Evolutionary conservation across 2,113 vertebrate genomes (phyloP).

Genomic region (Rhabdornis inornatus): DNA sequence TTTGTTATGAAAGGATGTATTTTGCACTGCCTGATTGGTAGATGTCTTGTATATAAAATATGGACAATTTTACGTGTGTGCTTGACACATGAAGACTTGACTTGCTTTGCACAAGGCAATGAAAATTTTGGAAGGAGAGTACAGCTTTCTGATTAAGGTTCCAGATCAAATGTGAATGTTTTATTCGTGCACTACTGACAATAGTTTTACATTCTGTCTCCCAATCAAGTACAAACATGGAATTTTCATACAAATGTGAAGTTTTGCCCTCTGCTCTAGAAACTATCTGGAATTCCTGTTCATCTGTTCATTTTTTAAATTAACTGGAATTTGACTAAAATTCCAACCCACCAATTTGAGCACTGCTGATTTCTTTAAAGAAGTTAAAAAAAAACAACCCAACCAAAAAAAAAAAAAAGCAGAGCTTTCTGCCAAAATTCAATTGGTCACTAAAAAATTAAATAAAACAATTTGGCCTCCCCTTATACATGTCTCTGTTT

Average conservation of each 20-base stretch:
- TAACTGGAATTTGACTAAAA: constrained; percentile 50
- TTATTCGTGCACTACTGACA: constrained; percentile 73
- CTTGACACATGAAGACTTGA: constrained; percentile 75
- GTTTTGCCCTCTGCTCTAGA: constrained; percentile 65
- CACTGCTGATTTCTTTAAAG: constrained; percentile 26
- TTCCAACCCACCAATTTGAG: constrained; percentile 48
- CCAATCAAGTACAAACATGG: constrained; percentile 57
- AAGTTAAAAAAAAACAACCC: neutral
- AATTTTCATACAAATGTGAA: constrained; percentile 64
- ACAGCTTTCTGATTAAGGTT: constrained; percentile 63
- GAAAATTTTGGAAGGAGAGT: constrained; percentile 64
- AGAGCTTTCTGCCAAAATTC: constrained; percentile 55
- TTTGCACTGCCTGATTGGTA: constrained; percentile 78
- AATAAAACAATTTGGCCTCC: constrained; percentile 81
- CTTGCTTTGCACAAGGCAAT: constrained; percentile 83
- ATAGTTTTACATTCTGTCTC: constrained; percentile 59
- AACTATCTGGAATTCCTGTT: constrained; percentile 55
- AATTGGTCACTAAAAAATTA: constrained; percentile 72
- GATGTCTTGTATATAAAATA: constrained; percentile 77
- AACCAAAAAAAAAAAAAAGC: neutral
- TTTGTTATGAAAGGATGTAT: constrained; percentile 94
- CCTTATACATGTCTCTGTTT: constrained; percentile 65
- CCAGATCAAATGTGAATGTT: constrained; percentile 76
- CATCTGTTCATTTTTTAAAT: constrained; percentile 41
- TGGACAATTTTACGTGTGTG: constrained; percentile 70